These are phyloP conservation scores for Pyrrhosoma nymphula DNA, from an alignment of 2,888 invertebrate genomes.

Conservation along the genomic window DNA sequence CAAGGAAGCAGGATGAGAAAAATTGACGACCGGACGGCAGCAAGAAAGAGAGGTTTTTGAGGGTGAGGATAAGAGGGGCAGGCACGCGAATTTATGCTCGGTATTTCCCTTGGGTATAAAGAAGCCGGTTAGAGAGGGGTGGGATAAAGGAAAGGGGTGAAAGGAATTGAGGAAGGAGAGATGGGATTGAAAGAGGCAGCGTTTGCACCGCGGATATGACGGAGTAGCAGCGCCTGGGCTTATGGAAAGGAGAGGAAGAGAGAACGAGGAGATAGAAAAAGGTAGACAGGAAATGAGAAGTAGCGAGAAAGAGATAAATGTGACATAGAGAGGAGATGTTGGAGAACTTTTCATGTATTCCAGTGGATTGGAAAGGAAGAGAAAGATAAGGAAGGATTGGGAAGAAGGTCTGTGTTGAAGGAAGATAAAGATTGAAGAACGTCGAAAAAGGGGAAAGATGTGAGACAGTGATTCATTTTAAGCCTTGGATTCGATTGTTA, in stretches of 20 bases:
- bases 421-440: conserved; percentile 11
- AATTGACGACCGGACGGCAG: not conserved
- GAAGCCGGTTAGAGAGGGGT: not conserved
- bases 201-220: not conserved
- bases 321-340: not conserved
- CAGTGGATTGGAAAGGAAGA: not conserved
- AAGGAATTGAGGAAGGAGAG: not conserved
- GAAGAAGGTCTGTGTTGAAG: not conserved
- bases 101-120: not conserved
- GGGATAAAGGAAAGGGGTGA: not conserved
- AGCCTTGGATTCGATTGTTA: not conserved
- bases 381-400: not conserved
- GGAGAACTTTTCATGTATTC: not conserved
- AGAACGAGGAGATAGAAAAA: not conserved
- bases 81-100: not conserved
- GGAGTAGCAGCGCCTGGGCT: no score
- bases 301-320: not conserved
- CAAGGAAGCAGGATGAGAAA: no score
- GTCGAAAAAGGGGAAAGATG: not conserved
- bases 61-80: not conserved
- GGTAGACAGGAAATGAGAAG: not conserved
- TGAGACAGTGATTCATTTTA: not conserved
- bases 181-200: not conserved
- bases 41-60: not conserved
- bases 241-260: not conserved